phyloP scores from a whole-genome alignment of 2,797 vertebrate genomes.

The Luscinia luscinia region DNA sequence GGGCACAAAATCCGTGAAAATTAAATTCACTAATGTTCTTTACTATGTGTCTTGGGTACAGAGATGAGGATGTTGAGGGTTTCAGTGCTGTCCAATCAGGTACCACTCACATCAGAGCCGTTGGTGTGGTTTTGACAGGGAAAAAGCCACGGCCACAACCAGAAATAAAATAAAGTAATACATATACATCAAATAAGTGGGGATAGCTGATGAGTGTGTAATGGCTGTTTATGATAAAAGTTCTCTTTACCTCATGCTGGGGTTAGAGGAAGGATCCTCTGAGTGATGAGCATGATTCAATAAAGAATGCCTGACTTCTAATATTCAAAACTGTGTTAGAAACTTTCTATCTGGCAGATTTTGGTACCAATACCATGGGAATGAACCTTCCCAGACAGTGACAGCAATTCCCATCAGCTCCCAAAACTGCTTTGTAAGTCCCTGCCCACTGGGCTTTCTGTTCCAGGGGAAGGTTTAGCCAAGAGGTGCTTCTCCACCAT shows the following conservation, averaged over 20 bases:
- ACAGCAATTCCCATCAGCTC: not conserved
- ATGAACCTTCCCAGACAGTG: not conserved
- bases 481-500: not conserved
- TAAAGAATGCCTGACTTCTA: not conserved
- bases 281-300: not conserved
- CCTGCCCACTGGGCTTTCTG: too few relatives aligned
- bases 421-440: not conserved
- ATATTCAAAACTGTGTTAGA: not conserved
- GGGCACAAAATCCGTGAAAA: not conserved
- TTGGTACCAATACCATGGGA: rapidly evolving
- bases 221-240: not conserved
- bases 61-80: too few relatives aligned
- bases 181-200: not conserved
- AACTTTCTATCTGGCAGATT: not conserved
- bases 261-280: not conserved
- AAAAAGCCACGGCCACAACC: not conserved
- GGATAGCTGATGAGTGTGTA: not conserved
- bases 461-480: not conserved
- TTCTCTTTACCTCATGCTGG: not conserved
- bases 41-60: not conserved
- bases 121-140: not conserved
- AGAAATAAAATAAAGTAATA: not conserved
- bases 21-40: not conserved
- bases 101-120: rapidly evolving
- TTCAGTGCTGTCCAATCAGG: not conserved